phyloP scores from a whole-genome alignment of 2,113 vertebrate species.

The Eubucco bourcierii region DNA sequence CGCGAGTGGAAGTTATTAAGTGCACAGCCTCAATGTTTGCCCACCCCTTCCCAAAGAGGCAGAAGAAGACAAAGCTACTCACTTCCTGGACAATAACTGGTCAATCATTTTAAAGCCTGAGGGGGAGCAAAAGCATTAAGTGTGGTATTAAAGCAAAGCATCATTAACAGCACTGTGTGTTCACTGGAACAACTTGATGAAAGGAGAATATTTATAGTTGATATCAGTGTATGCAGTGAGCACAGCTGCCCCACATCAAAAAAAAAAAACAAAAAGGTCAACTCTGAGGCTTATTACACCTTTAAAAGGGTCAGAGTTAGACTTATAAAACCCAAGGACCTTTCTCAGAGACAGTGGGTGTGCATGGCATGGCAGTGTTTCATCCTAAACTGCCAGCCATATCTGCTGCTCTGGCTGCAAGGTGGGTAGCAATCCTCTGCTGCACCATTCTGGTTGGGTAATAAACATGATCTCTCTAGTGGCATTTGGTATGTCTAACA shows the following conservation, averaged over 20 bases:
- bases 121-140: not conserved
- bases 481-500: not conserved
- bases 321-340: not conserved
- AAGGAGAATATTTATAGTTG: not conserved
- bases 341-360: not conserved
- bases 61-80: not conserved
- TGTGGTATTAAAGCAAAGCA: not conserved
- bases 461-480: accelerated
- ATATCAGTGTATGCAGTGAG: not conserved
- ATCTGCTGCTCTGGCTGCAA: not conserved
- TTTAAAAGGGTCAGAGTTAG: not conserved
- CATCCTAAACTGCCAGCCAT: not conserved
- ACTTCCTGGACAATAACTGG: conserved; percentile 8
- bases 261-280: not conserved
- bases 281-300: not conserved
- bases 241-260: not conserved
- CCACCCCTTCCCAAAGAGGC: not conserved
- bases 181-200: not conserved
- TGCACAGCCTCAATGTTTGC: conserved; percentile 53
- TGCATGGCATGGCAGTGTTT: not conserved
- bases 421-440: not conserved
- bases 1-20: conserved; percentile 53
- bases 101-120: conserved; percentile 45
- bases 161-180: not conserved
- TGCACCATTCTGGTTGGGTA: not conserved